Conservation (phyloP, 2,797 vertebrate genomes). For the Epinephelus coioides region DNA sequence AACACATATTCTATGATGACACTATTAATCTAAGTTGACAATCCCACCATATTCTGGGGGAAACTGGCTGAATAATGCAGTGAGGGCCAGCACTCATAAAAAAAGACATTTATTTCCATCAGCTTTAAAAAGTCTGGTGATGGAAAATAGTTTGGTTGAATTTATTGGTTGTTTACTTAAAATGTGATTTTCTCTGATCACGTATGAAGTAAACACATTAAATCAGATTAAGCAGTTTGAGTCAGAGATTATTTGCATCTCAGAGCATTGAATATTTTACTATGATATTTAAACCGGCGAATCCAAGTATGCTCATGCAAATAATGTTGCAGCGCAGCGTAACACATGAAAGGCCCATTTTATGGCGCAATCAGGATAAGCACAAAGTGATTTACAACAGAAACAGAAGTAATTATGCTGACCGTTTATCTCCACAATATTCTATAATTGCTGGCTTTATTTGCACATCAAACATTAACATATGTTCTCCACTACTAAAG, state of each 20-base stretch:
- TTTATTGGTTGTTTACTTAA: constrained; percentile 8
- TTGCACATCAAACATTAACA: constrained; percentile 68
- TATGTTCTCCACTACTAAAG: constrained; percentile 31
- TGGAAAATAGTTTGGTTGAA: neutral
- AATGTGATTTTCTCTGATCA: constrained; percentile 23
- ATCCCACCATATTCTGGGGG: constrained; percentile 44
- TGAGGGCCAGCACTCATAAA: constrained; percentile 26
- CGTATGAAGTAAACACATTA: constrained; percentile 42
- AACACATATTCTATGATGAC: constrained; percentile 57
- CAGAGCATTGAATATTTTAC: constrained; percentile 14
- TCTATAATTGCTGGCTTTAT: constrained; percentile 67
- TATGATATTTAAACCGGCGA: constrained; percentile 46
- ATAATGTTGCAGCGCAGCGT: constrained; percentile 20
- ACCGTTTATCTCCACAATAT: constrained; percentile 60
- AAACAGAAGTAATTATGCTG: constrained; percentile 58
- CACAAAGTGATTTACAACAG: constrained; percentile 53
- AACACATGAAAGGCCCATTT: constrained; percentile 43
- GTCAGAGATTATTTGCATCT: constrained; percentile 46
- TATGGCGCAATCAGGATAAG: constrained; percentile 50
- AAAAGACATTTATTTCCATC: constrained; percentile 22
- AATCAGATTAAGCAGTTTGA: constrained; percentile 42
- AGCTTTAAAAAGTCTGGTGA: constrained; percentile 2
- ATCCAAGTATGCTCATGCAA: constrained; percentile 48
- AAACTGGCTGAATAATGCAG: constrained; percentile 61
- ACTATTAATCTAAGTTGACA: constrained; percentile 69